Evolutionary conservation across 2,888 invertebrate genomes (phyloP), one percentile per base, ranked within the genome.

Genomic region (Hypselothyrea guttata): DNA sequence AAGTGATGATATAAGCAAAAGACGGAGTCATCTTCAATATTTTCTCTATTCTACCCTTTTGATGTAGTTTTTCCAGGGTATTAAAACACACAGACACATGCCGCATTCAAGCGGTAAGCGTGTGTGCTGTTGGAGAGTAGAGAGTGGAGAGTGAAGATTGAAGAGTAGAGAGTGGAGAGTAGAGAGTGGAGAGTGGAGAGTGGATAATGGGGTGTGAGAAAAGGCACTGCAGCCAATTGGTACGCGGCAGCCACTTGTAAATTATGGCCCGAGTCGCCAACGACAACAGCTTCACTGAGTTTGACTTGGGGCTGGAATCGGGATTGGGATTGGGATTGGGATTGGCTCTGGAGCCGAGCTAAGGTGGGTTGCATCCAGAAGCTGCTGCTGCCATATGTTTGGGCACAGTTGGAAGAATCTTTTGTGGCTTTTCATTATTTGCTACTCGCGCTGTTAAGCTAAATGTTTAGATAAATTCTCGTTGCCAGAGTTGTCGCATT

Each of bases 231-330:
- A 65, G 75, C 73, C 84, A 76, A 79, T 75, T 79, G 76, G 69
- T 75, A 48, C 46, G 66, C 77, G 76, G 45, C 70, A 63, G 73
- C 58, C 62, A 67, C 57, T 73, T 58, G 66, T 77, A 76, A 77
- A 70, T 76, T 81, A 77, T 81, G 84, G 84, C 76, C 76, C 63
- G 45, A 52, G 67, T 52, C 38, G 63, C 56, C 46, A 51, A 22
- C 47, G 47, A 31, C 35, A 13, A 38, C 66, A 48, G 38, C 72
- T 52, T 46, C 41, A 38, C 30, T 40, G 53, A 53, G 52, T 48
- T 45, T 38, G 58, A 59, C 52, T 58, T 68, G 52, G 34, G 33
- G 16, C 30, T 22, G 22, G 22, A 5, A 5, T 5, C 2, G 22
- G 22, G 22, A 22, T 22, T 22, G 22, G 22, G 30, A n/a, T n/a